Conservation (phyloP, 2,797 vertebrate genomes). For the Scomberomorus guttatus region DNA sequence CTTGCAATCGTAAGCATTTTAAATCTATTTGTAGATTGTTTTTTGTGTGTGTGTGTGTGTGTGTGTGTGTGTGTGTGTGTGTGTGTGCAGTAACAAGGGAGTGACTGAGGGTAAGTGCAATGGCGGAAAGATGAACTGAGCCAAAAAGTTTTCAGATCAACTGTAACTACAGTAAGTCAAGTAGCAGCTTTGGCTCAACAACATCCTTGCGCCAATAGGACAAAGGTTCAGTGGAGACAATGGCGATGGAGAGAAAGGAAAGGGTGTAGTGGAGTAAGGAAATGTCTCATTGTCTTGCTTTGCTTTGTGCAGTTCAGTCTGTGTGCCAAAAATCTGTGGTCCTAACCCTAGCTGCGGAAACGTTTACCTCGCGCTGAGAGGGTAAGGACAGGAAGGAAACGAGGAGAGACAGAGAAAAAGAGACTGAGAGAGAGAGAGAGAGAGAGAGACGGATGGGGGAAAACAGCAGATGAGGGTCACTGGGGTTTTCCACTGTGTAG, state of each 20-base stretch:
- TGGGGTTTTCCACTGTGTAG: constrained; percentile 75
- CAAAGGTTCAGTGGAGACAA: constrained; percentile 67
- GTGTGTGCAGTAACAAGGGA: constrained; percentile 3
- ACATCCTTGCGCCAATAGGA: neutral
- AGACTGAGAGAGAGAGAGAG: neutral
- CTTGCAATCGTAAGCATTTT: constrained; percentile 66
- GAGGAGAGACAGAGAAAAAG: constrained; percentile 24
- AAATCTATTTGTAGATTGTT: constrained; percentile 45
- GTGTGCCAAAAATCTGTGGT: constrained; percentile 32
- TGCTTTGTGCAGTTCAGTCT: neutral
- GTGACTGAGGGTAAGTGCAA: neutral
- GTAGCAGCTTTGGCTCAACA: constrained; percentile 5
- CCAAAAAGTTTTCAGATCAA: neutral
- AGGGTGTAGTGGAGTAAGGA: constrained; percentile 61
- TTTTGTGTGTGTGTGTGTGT: constrained; percentile 19
- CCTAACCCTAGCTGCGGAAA: constrained; percentile 46
- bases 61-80: too few species aligned
- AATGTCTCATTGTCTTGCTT: constrained; percentile 57
- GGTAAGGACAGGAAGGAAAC: constrained; percentile 70
- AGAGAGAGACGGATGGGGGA: constrained; percentile 41
- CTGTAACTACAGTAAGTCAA: neutral
- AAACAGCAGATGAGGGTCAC: constrained; percentile 55
- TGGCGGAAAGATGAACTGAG: constrained; percentile 26
- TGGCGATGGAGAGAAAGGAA: constrained; percentile 54
- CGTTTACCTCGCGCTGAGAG: constrained; percentile 27